A percentile compares a stretch with the other conserved stretches of the same genome.
Conservation (phyloP, 2,888 invertebrate genomes). For the Tetrapedia diversipes region DNA sequence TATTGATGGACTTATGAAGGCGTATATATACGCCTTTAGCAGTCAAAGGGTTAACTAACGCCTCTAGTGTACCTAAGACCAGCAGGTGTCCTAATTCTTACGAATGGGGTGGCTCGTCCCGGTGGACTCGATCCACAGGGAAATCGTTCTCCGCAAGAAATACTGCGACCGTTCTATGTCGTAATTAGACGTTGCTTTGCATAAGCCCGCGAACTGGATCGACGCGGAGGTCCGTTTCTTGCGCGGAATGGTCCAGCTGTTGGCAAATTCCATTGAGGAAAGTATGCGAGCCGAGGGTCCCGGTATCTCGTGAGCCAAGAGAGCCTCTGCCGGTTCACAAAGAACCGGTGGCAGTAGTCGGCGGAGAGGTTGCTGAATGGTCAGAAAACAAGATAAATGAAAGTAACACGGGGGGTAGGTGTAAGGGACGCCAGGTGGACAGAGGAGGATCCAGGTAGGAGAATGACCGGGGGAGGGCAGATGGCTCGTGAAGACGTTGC, state of each 20-base stretch:
- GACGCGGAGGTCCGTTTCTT: constrained; percentile 30
- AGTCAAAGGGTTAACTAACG: too few species aligned
- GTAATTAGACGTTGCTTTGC: constrained; percentile 22
- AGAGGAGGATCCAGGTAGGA: constrained; percentile 65
- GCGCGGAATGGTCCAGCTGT: constrained; percentile 51
- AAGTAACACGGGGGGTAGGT: constrained; percentile 56
- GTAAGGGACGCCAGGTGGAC: constrained; percentile 67
- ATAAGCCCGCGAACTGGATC: constrained; percentile 26
- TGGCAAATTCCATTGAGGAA: constrained; percentile 68
- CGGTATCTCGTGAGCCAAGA: constrained; percentile 36
- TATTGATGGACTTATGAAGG: too few species aligned
- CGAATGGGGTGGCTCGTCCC: too few species aligned
- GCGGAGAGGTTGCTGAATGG: constrained; percentile 67
- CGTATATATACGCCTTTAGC: too few species aligned
- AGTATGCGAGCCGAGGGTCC: constrained; percentile 32
- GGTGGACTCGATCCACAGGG: too few species aligned
- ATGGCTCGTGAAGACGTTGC: constrained; percentile 55
- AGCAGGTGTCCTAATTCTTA: too few species aligned
- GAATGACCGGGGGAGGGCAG: constrained; percentile 61
- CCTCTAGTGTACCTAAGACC: too few species aligned
- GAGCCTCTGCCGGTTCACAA: constrained; percentile 43
- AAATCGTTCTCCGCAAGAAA: background rate
- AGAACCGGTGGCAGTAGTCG: constrained; percentile 69
- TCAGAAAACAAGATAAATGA: constrained; percentile 74
- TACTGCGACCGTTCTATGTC: background rate